phyloP scores from a whole-genome alignment of 2,797 vertebrate species.

The Numenius phaeopus region DNA sequence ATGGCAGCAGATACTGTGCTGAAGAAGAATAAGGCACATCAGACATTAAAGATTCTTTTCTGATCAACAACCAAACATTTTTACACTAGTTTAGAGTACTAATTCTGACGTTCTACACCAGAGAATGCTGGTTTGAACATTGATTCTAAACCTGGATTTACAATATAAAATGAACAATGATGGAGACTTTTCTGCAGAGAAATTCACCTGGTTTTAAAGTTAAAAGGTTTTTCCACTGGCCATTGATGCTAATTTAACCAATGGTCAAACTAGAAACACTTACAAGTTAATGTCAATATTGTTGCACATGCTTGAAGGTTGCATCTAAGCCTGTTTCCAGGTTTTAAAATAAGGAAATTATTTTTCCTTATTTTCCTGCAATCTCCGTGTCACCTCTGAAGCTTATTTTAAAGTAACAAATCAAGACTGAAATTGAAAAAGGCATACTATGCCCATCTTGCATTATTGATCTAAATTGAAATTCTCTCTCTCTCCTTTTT shows the following conservation, averaged over 20 bases:
- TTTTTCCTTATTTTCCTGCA: neutral
- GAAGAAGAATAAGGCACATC: neutral
- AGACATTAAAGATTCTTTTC: neutral
- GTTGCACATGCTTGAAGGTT: neutral
- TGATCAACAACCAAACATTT: neutral
- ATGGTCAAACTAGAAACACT: neutral
- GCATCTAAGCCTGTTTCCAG: neutral
- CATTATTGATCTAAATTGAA: neutral
- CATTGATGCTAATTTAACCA: neutral
- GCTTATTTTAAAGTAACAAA: neutral
- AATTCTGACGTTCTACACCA: neutral
- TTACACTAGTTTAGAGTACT: neutral
- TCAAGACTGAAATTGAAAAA: neutral
- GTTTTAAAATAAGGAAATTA: neutral
- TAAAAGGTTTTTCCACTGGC: neutral
- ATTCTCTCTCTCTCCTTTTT: neutral
- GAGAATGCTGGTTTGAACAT: neutral
- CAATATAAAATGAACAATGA: neutral
- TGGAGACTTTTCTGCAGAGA: neutral
- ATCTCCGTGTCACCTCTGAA: neutral
- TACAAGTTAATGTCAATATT: neutral
- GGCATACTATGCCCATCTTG: neutral
- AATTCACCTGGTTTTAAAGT: neutral
- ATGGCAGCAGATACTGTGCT: neutral
- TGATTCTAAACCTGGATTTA: neutral